Evolutionary conservation across 1,140 invertebrate species (phyloP), one percentile per base, ranked within the genome.

Genomic region (Pachypeltis micranthus): DNA sequence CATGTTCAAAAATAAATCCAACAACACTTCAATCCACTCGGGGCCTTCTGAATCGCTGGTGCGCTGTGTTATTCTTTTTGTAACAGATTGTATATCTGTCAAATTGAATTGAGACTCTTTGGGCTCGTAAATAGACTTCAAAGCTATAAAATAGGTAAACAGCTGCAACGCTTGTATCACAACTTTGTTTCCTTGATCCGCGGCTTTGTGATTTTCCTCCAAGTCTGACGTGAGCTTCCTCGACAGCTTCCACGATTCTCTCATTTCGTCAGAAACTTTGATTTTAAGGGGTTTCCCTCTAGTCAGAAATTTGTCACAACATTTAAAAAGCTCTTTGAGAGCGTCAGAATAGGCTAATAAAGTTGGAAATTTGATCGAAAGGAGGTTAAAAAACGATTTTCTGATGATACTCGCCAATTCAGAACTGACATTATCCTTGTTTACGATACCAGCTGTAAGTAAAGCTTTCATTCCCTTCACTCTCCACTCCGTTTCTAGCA

Each of bases 1-100:
- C 26, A 59, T 27, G 28, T 34, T 59, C 27, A 59, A 59, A 34
- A 59, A 59, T 59, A 59, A 59, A 59, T 59, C 57, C 26, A 59
- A 31, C 26, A 59, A 14, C 1, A 59, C 57, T 59, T 59, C 57
- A 19, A 59, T 34, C 57, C 57, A 59, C 26, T 14, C 26, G 16
- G 57, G 57, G 10, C 57, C 57, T 29, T 59, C 26, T 1, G 25
- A 2, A n/a, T 59, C 29, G 31, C 24, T 23, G n/a, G 57, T 31
- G n/a, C 7, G n/a, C 25, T 31, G 28, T 1, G 57, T 59, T 1
- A 59, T 25, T 31, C 29, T 29, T 29, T 28, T 10, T 19, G 31
- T 19, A 16, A 59, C 29, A 1, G 57, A 59, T 12, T 7, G n/a
- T 1, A 59, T 59, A 34, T 59, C 57, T n/a, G 26, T 19, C 10